These are phyloP conservation scores for Cepaea nemoralis DNA, from an alignment of 1,140 invertebrate genomes.

Conservation along the genomic window DNA sequence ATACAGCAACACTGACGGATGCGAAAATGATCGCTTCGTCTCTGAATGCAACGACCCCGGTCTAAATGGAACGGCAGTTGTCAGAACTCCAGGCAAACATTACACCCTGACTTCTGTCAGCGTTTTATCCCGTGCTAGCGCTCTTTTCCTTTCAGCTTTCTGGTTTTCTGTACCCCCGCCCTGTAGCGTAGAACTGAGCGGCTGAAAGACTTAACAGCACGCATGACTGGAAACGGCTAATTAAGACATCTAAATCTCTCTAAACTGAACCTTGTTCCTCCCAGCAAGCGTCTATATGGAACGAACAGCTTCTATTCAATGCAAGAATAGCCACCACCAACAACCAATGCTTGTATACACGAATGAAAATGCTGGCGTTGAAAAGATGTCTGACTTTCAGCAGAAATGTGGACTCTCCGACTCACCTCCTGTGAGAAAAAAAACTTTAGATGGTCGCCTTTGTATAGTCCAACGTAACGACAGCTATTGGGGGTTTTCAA, in stretches of 20 bases:
- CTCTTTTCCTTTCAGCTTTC: not conserved
- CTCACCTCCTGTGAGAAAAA: no score
- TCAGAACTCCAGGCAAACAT: not conserved
- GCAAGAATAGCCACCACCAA: not conserved
- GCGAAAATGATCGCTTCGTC: constrained; percentile 24
- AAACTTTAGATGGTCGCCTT: no score
- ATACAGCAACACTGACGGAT: constrained; percentile 20
- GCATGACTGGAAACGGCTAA: constrained; percentile 12
- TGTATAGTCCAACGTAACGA: no score
- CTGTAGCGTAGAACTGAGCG: not conserved
- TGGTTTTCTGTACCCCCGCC: not conserved
- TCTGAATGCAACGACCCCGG: not conserved
- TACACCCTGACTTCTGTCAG: not conserved
- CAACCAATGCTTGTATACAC: not conserved
- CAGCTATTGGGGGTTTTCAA: no score
- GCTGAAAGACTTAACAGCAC: not conserved
- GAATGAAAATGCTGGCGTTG: no score
- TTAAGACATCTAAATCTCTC: not conserved
- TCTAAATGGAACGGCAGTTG: not conserved
- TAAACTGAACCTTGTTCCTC: not conserved
- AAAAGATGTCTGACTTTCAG: no score
- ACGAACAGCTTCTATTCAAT: not conserved
- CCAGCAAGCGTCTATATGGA: not conserved
- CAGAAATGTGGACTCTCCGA: no score
- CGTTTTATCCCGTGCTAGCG: not conserved